A percentile compares a stretch with the other conserved stretches of the same genome.
Evolutionary conservation across 2,797 vertebrate genomes (phyloP).

Genomic region (Eutrigla gurnardus): DNA sequence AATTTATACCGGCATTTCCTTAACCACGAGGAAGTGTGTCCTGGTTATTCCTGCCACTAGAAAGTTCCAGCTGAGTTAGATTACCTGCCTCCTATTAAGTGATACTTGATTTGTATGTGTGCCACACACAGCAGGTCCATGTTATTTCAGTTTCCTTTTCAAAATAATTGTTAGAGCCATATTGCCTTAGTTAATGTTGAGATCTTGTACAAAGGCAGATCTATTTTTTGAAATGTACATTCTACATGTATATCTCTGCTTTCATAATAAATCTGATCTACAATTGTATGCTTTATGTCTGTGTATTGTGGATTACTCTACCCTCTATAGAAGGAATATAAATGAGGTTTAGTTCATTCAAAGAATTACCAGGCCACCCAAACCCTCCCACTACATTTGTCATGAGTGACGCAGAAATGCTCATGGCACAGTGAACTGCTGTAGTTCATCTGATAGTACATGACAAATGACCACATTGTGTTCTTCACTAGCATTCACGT

Average conservation of each 20-base stretch:
- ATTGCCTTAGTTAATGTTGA: conserved; percentile 2
- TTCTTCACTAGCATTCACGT: conserved; percentile 47
- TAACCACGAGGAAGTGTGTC: background rate
- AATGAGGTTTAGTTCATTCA: conserved; percentile 75
- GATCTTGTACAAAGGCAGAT: conserved; percentile 27
- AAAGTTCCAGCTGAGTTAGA: background rate
- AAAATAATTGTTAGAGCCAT: background rate
- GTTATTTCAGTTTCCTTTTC: background rate
- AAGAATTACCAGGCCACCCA: conserved; percentile 66
- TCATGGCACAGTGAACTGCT: conserved; percentile 44
- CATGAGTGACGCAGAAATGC: conserved; percentile 67
- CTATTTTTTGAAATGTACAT: conserved; percentile 2
- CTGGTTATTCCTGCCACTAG: conserved; percentile 6
- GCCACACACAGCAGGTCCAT: background rate
- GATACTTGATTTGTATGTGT: conserved; percentile 10
- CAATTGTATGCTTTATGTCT: background rate
- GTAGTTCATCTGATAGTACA: conserved; percentile 61
- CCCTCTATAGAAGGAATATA: conserved; percentile 36
- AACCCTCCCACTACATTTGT: conserved; percentile 68
- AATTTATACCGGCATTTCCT: background rate
- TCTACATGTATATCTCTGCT: background rate
- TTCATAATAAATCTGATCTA: conserved; percentile 49
- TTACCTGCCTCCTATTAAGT: conserved; percentile 8
- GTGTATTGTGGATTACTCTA: conserved; percentile 2
- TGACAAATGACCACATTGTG: conserved; percentile 65